Base-by-base conservation (phyloP, 37 sponge, comb jelly and placozoan genomes). In the Haliclona indistincta region DNA sequence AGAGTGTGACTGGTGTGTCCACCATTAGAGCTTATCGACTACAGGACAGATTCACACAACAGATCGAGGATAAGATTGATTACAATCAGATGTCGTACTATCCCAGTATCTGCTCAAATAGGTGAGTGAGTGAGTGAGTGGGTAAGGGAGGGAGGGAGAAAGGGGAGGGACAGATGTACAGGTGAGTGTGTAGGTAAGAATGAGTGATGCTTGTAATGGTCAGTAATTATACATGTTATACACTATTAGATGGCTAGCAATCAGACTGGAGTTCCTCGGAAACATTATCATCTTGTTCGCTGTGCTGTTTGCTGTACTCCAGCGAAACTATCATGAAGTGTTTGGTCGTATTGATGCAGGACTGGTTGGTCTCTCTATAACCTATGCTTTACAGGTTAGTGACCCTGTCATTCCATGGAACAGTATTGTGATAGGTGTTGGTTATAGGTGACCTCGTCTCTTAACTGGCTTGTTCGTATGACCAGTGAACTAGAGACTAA, bases 31-130 rank as follows among this genome's bases (percentile, higher is more conserved):
- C 91, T 22, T 98, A 98, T 71, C 63, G 78, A 22, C 64, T 76
- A 56, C 79, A 77, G 54, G 83, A 80, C 1, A 71, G 81, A 41
- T 98, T 98, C 70, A 84, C 89, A 20, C 32, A 11, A 43, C 90
- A 92, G 65, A 94, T 74, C 55, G 91, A 95, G 73, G 55, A 64
- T 38, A 86, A 79, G 71, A 89, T 92, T 37, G 99, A 98, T 67
- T 67, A 83, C 81, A 98, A 98, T 62, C 96, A 93, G 74, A 70
- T 85, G 53, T 94, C 94, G 26, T 95, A 92, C 84, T 98, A 95
- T 73, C 86, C 93, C 35, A 82, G 83, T 63, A 75, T 98, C 41
- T 86, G 85, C 70, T 77, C 92, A 37, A 93, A 98, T 64, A 83
- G 97, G 89, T 94, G 25, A 38, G 69, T 29, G 60, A 58, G 51